Conservation (phyloP, 2,888 invertebrate genomes). For the Melieria omissa region DNA sequence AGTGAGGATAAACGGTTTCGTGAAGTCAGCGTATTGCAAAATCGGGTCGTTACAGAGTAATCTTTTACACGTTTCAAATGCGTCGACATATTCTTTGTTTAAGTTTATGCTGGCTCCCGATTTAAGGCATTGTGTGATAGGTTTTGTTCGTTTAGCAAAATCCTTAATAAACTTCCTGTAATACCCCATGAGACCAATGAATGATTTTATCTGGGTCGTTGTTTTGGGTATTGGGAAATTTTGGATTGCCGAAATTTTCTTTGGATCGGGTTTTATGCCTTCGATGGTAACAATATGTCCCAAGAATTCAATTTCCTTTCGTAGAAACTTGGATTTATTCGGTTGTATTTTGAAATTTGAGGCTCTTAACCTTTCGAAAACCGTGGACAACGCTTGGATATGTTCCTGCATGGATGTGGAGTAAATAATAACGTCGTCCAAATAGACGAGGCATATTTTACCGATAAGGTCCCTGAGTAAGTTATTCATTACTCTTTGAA, state of each 20-base stretch:
- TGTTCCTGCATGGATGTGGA: conserved; percentile 25
- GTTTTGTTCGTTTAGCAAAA: conserved; percentile 30
- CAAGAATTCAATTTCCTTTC: conserved; percentile 23
- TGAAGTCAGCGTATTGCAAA: conserved; percentile 49
- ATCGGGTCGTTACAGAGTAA: conserved; percentile 36
- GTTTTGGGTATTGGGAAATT: conserved; percentile 21
- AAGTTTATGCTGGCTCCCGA: conserved; percentile 23
- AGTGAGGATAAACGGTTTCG: conserved; percentile 51
- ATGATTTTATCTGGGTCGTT: conserved; percentile 26
- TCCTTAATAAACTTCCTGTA: conserved; percentile 18
- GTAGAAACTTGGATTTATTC: conserved; percentile 26
- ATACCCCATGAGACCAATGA: conserved; percentile 25
- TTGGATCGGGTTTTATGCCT: conserved; percentile 29
- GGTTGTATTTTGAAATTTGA: conserved; percentile 29
- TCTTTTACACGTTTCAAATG: conserved; percentile 42
- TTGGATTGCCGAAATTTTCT: conserved; percentile 24
- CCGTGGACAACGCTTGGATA: conserved; percentile 3
- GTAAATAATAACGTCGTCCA: conserved; percentile 32
- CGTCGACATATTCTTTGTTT: conserved; percentile 7
- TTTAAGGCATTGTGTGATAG: conserved; percentile 39
- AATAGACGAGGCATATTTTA: conserved; percentile 11
- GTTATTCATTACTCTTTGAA: conserved; percentile 19
- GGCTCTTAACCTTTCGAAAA: conserved; percentile 18
- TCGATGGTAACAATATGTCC: conserved; percentile 24
- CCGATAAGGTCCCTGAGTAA: not conserved